Evolutionary conservation across 2,113 vertebrate genomes (phyloP), one percentile per base, ranked within the genome.

Genomic region (Notarius quadriscutis): DNA sequence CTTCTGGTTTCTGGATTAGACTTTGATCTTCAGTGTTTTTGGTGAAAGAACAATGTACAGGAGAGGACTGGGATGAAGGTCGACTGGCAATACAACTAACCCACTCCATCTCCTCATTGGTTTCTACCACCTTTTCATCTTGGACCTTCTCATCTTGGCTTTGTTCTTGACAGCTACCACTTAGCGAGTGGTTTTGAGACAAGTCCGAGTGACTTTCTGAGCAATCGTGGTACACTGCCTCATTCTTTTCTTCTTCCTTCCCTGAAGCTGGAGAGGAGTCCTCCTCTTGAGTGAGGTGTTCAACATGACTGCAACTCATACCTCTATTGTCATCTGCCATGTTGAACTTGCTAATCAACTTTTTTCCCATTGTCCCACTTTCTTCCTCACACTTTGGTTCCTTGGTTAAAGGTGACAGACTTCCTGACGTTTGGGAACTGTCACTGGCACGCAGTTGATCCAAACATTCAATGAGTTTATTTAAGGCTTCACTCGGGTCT

Each of bases 401-500:
- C 0, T 88, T 92, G 2, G 15, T 87, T 0, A 65, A 25, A 27
- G 92, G 91, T 9, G 93, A 94, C 65, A 91, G 93, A 51, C 93
- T 91, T 10, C 91, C 92, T 0, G 94, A 95, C 12, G 92, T 88
- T 15, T 94, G 95, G 0, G 94, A 95, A 14, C 91, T 84, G 1
- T 92, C 93, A 0, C 60, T 50, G 51, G 85, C 87, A 72, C 89
- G 87, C 2, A 95, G 93, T 71, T 95, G 95, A 60, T 94, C 93
- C 87, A 95, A 63, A 83, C 92, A 94, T 25, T 95, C 92, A 0
- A 95, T 93, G 53, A 96, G 93, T 77, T 95, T 94, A 75, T 88
- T 91, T 1, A 96, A 92, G 55, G 94, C 90, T 0, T 95, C 95
- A 0, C 91, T 95, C 51, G 95, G 94, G 77, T 95, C 95, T 0